A percentile compares a stretch with the other conserved stretches of the same genome.
Evolutionary conservation across 2,888 invertebrate species (phyloP).

Genomic region (Leptothorax acervorum): DNA sequence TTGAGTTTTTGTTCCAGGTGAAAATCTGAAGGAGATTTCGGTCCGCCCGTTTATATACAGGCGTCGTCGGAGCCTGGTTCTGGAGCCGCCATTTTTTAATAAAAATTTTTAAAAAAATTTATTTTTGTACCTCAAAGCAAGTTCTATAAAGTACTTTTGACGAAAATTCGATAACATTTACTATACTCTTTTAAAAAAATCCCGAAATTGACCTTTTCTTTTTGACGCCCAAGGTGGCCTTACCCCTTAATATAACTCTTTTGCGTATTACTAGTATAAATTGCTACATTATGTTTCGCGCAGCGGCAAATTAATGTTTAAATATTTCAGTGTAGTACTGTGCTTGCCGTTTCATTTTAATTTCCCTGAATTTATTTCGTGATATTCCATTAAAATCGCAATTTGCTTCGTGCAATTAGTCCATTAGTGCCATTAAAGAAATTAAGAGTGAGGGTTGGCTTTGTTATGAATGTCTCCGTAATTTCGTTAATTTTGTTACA

Average conservation of each 20-base stretch:
- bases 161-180: too few species aligned
- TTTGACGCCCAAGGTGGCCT: too few species aligned
- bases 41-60: too few species aligned
- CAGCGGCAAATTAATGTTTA: conserved; percentile 20
- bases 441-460: neutral
- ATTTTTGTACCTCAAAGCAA: too few species aligned
- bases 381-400: conserved; percentile 23
- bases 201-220: too few species aligned
- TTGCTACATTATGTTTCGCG: neutral
- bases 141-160: too few species aligned
- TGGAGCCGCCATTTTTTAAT: too few species aligned
- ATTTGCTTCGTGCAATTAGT: conserved; percentile 20
- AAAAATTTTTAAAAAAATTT: too few species aligned
- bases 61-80: too few species aligned
- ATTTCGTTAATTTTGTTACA: conserved; percentile 26
- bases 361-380: conserved; percentile 17
- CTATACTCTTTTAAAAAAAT: too few species aligned
- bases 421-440: conserved; percentile 20
- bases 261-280: conserved; percentile 2
- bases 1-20: too few species aligned
- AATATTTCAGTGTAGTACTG: neutral
- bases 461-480: conserved; percentile 32
- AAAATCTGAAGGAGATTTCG: too few species aligned
- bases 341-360: conserved; percentile 18
- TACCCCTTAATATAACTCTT: neutral